phyloP scores from a whole-genome alignment of 2,113 vertebrate genomes.

The Ivindomyrus marchei region DNA sequence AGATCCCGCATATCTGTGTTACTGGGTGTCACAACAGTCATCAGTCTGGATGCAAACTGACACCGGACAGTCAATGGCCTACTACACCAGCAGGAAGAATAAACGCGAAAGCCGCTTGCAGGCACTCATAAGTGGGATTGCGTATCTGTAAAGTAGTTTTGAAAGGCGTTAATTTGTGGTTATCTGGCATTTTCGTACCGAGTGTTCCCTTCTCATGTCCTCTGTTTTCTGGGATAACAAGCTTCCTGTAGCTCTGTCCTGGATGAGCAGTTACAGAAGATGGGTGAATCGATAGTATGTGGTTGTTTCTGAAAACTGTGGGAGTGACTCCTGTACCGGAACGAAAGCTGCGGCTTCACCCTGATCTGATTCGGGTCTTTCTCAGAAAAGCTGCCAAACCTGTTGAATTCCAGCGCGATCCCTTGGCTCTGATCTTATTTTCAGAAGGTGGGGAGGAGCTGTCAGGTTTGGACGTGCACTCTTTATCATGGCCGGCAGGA shows the following conservation, averaged over 20 bases:
- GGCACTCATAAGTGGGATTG: neutral
- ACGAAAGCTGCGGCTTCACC: too few relatives aligned
- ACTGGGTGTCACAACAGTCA: neutral
- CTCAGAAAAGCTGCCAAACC: slow-evolving; percentile 2
- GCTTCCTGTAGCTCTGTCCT: neutral
- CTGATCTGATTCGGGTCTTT: neutral
- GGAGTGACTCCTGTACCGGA: neutral
- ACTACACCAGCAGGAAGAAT: neutral
- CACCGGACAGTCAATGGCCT: neutral
- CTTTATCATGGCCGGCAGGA: neutral
- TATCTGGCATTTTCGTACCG: neutral
- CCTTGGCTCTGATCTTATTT: neutral
- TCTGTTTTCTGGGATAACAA: neutral
- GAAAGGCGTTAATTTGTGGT: neutral
- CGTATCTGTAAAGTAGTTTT: neutral
- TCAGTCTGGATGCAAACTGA: neutral
- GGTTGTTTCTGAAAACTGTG: neutral
- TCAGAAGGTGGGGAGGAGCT: neutral
- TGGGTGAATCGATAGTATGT: neutral
- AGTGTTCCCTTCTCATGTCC: neutral
- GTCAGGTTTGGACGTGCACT: neutral
- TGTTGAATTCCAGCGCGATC: neutral
- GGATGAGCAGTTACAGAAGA: neutral
- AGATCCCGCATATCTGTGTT: neutral
- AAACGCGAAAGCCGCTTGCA: neutral